Conservation (phyloP, 1,140 invertebrate species). For the Helicorthomorpha holstii region DNA sequence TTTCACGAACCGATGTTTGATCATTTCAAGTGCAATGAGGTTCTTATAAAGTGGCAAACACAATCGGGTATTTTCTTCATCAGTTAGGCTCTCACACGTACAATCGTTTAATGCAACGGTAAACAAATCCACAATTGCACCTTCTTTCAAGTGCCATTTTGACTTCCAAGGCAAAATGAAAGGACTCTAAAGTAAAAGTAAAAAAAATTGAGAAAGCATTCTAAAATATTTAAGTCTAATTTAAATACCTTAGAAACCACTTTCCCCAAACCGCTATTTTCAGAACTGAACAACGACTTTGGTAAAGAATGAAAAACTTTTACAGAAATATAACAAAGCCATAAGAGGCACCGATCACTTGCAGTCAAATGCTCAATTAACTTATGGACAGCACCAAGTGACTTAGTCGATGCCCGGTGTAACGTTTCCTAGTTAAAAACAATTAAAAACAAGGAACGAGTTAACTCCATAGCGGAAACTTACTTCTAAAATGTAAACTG, state of each 20-base stretch:
- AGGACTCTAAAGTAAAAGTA: neutral
- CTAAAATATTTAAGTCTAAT: neutral
- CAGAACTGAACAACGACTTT: neutral
- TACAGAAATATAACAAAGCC: slow-evolving; percentile 1
- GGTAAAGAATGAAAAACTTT: neutral
- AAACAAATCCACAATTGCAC: neutral
- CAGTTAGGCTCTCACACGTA: neutral
- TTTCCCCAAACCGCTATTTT: neutral
- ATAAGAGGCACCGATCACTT: neutral
- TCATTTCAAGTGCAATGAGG: neutral
- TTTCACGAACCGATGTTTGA: neutral
- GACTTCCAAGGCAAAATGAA: neutral
- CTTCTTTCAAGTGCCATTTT: neutral
- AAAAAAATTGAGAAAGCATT: neutral
- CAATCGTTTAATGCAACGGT: neutral
- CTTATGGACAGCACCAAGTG: neutral
- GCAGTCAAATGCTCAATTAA: neutral
- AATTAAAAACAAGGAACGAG: neutral
- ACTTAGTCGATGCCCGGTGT: neutral
- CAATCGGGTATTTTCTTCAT: neutral
- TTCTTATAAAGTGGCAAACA: slow-evolving; percentile 1
- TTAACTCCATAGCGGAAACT: neutral
- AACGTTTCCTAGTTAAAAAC: neutral
- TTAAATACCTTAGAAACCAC: neutral
- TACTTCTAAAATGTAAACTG: neutral